Base-by-base conservation (phyloP, 2,797 vertebrate species). In the Gouania willdenowi region DNA sequence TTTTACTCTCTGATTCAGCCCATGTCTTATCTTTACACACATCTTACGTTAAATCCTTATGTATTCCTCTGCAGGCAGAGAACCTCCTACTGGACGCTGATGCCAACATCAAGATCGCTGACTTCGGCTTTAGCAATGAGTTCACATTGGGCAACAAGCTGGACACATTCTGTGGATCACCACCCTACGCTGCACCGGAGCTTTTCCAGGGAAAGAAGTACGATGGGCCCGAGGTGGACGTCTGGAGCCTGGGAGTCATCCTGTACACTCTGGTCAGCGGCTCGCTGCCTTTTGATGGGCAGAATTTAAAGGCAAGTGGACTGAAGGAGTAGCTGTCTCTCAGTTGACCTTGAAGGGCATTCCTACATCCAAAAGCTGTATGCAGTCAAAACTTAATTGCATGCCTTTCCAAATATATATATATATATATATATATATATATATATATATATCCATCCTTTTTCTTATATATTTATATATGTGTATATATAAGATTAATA, bases 191-290 rank as follows among this genome's bases (percentile, higher is more conserved):
- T 29, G 2, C 92, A 49, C 50, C 94, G 14, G 1, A 93, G 87
- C 78, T 92, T 76, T 72, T 95, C 90, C 83, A 95, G 84, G 94
- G 94, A 36, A 97, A 95, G 77, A 93, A 93, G 36, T 95, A 96
- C 0, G 93, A 96, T 0, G 93, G 94, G 4, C 93, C 93, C 0
- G 93, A 94, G 75, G 94, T 94, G 58, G 94, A 95, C 25, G 89
- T 96, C 42, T 97, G 94, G 93, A 96, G 93, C 52, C 83, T 97
- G 5, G 94, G 93, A 0, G 94, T 95, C 59, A 97, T 96, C 66
- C 87, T 96, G 1, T 95, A 95, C 73, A 98, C 94, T 0, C 89
- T 98, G 4, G 94, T 98, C 85, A 98, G 94, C 53, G 95, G 96
- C 31, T 98, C 95, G 1, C 88, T 98, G 70, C 94, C 95, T 44